A percentile compares a stretch with the other conserved stretches of the same genome.
Evolutionary conservation across 1,140 invertebrate genomes (phyloP).

Genomic region (Drosophila orosa): DNA sequence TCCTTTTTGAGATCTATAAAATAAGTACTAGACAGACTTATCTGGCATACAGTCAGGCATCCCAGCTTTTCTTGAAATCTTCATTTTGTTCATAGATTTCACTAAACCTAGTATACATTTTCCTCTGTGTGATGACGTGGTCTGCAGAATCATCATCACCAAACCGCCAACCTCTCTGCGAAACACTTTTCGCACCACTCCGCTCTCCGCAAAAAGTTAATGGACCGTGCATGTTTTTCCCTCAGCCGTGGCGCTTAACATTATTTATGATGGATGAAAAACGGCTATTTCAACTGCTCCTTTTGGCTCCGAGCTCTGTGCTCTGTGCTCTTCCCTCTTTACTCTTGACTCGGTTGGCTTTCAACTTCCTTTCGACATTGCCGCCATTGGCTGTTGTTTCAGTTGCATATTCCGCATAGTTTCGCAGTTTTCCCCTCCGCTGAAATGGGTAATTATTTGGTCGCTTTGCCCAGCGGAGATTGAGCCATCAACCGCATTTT

Average conservation of each 20-base stretch:
- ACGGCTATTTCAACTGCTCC: slow-evolving; percentile 63
- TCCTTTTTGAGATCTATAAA: too few relatives aligned
- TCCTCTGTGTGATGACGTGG: slow-evolving; percentile 32
- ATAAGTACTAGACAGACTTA: too few relatives aligned
- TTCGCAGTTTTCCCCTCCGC: slow-evolving; percentile 40
- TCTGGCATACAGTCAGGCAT: fast-evolving
- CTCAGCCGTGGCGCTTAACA: slow-evolving; percentile 84
- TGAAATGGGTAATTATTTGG: slow-evolving; percentile 34
- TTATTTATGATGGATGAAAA: slow-evolving; percentile 84
- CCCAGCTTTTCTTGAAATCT: neutral
- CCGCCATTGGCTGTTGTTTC: slow-evolving; percentile 62
- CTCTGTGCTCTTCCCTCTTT: neutral
- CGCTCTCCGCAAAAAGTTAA: slow-evolving; percentile 73
- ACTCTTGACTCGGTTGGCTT: slow-evolving; percentile 32
- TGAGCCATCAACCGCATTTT: slow-evolving; percentile 42
- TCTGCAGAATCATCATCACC: slow-evolving; percentile 12
- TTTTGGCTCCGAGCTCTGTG: slow-evolving; percentile 21
- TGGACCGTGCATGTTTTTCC: slow-evolving; percentile 83
- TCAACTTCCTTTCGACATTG: slow-evolving; percentile 64
- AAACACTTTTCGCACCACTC: slow-evolving; percentile 41
- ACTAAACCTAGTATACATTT: neutral
- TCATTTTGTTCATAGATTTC: neutral
- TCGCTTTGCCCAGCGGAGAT: slow-evolving; percentile 24
- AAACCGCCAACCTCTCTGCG: slow-evolving; percentile 14
- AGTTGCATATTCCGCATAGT: slow-evolving; percentile 72